Percentiles rank a stretch among this genome's conserved stretches.
These are phyloP conservation scores for Spodoptera littoralis DNA, from an alignment of 2,888 invertebrate species.

Conservation along the genomic window DNA sequence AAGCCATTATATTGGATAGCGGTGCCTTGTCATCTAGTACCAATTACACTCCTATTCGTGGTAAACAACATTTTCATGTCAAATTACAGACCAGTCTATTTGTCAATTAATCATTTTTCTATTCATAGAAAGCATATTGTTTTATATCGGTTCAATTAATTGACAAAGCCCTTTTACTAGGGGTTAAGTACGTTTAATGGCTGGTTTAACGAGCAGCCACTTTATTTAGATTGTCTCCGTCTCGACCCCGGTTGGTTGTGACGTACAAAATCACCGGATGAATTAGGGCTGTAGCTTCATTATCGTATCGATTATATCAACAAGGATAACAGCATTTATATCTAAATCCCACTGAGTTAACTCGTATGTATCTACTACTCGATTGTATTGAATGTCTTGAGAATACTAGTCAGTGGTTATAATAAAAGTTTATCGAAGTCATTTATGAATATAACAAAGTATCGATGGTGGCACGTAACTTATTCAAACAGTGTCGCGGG, in stretches of 20 bases:
- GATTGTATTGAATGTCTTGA: conserved; percentile 35
- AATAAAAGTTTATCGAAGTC: conserved; percentile 55
- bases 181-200: conserved; percentile 76
- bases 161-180: conserved; percentile 58
- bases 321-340: conserved; percentile 14
- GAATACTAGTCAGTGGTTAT: conserved; percentile 32
- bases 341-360: too few species aligned
- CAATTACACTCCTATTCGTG: conserved; percentile 62
- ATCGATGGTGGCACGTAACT: conserved; percentile 64
- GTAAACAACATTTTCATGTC: conserved; percentile 49
- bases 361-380: conserved; percentile 19
- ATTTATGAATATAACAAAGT: conserved; percentile 58
- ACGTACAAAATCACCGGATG: conserved; percentile 54
- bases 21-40: conserved; percentile 68
- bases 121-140: conserved; percentile 54
- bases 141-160: conserved; percentile 63
- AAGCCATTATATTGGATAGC: conserved; percentile 67
- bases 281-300: conserved; percentile 55
- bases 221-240: conserved; percentile 75
- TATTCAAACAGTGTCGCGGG: conserved; percentile 78
- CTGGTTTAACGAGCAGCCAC: conserved; percentile 73
- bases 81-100: conserved; percentile 44
- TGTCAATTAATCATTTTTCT: conserved; percentile 61
- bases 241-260: conserved; percentile 48
- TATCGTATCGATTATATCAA: conserved; percentile 47